A percentile compares a stretch with the other conserved stretches of the same genome.
Evolutionary conservation across 2,113 vertebrate genomes (phyloP).

Genomic region (Grantiella picta): DNA sequence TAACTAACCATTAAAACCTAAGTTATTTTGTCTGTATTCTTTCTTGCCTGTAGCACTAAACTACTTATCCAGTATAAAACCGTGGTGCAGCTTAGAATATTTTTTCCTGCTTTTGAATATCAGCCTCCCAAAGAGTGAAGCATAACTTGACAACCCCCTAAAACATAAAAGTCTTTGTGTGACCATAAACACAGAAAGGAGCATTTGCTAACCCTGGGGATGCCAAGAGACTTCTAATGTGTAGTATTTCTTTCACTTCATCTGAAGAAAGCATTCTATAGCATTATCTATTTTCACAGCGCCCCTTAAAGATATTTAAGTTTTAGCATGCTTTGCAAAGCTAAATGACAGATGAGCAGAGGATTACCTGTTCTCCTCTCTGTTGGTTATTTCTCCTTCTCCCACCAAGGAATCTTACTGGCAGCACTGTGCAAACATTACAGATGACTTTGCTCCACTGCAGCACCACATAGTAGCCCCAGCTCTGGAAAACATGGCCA

Average conservation of each 20-base stretch:
- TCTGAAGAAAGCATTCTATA: neutral
- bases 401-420: neutral
- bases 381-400: neutral
- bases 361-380: neutral
- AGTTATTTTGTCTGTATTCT: neutral
- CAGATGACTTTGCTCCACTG: rapidly evolving
- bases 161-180: neutral
- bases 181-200: neutral
- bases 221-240: neutral
- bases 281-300: neutral
- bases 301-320: neutral
- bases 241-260: neutral
- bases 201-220: rapidly evolving
- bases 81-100: neutral
- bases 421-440: neutral
- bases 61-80: neutral
- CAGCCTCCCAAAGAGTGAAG: neutral
- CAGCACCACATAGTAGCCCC: rapidly evolving
- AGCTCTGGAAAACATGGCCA: neutral
- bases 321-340: neutral
- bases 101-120: neutral
- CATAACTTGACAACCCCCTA: neutral
- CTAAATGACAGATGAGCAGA: neutral
- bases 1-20: neutral
- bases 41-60: neutral